Evolutionary conservation across 2,888 invertebrate genomes (phyloP).

Genomic region (Eumerus sabulonum): DNA sequence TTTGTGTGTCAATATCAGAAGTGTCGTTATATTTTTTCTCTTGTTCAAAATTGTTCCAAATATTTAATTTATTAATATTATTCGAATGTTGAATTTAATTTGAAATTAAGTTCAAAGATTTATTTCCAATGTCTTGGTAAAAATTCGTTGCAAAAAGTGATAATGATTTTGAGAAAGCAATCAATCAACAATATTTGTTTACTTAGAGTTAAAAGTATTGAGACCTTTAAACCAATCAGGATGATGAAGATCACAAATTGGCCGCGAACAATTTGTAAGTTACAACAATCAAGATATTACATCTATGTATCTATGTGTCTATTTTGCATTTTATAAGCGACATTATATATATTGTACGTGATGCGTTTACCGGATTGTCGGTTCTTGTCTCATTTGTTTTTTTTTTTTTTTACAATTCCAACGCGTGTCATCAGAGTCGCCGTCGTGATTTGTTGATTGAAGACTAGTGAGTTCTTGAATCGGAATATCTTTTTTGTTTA

Average conservation of each 20-base stretch:
- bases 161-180: conserved; percentile 46
- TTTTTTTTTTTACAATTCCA: not conserved
- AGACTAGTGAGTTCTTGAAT: too few species aligned
- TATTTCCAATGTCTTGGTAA: conserved; percentile 4
- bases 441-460: too few species aligned
- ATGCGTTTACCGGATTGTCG: not conserved
- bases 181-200: conserved; percentile 48
- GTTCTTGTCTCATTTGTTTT: not conserved
- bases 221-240: conserved; percentile 28
- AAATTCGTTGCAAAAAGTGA: conserved; percentile 11
- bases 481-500: too few species aligned
- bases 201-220: conserved; percentile 36
- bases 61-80: not conserved
- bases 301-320: conserved; percentile 8
- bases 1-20: conserved; percentile 49
- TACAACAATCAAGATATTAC: too few species aligned
- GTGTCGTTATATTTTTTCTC: conserved; percentile 1
- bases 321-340: conserved; percentile 5
- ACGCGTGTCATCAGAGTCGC: not conserved
- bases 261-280: conserved; percentile 50
- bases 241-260: conserved; percentile 46
- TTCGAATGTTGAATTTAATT: conserved; percentile 56
- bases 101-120: conserved; percentile 56
- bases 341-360: not conserved
- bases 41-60: too few species aligned